These are phyloP conservation scores for Agriopis leucophaearia DNA, from an alignment of 2,888 invertebrate genomes.

Conservation along the genomic window DNA sequence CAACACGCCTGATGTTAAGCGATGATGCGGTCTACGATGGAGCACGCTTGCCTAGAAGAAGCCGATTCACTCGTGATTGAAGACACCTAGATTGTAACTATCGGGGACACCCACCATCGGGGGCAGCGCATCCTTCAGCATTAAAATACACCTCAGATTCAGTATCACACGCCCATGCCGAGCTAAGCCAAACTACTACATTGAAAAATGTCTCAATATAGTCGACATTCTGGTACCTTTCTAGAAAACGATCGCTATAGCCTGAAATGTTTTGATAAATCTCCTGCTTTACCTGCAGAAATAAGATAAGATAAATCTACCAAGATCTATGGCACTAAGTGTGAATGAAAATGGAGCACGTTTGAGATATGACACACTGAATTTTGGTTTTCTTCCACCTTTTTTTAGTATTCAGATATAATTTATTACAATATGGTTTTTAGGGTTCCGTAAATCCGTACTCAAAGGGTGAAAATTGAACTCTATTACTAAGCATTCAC, in stretches of 20 bases:
- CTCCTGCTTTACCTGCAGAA: constrained; percentile 16
- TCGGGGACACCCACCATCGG: too few relatives aligned
- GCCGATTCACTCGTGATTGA: too few relatives aligned
- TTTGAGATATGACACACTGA: not conserved
- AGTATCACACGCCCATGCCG: not conserved
- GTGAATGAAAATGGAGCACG: not conserved
- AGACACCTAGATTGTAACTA: too few relatives aligned
- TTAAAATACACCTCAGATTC: not conserved
- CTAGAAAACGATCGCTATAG: not conserved
- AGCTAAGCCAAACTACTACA: constrained; percentile 1
- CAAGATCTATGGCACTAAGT: not conserved
- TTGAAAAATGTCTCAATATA: constrained; percentile 18
- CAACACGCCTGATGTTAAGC: too few relatives aligned
- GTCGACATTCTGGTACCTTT: constrained; percentile 19
- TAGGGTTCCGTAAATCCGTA: too few relatives aligned
- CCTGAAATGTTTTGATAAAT: constrained; percentile 29
- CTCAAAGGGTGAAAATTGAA: too few relatives aligned
- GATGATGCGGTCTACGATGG: too few relatives aligned
- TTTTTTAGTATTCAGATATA: too few relatives aligned
- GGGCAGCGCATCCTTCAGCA: not conserved
- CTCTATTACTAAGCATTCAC: too few relatives aligned
- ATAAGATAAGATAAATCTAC: constrained; percentile 13
- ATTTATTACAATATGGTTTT: too few relatives aligned
- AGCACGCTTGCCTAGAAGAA: too few relatives aligned
- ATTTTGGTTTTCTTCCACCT: not conserved